Evolutionary conservation across 2,888 invertebrate species (phyloP), one percentile per base, ranked within the genome.

Genomic region (Macrophya annulata): DNA sequence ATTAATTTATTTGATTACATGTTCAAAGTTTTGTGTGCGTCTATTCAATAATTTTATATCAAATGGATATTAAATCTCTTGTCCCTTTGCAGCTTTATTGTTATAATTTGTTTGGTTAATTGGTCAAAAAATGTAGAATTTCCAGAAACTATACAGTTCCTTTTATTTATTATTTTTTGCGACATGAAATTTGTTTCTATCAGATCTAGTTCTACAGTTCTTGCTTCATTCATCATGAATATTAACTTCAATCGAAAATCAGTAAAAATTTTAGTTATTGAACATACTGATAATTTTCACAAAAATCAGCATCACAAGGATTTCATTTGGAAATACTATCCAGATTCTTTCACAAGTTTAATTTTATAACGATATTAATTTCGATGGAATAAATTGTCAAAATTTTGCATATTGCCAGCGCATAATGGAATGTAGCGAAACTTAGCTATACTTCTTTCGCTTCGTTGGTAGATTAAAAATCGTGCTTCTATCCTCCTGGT

Each of bases 391-490:
- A 10, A 25, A 40, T 37, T 21, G 17, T 31, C 15, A 40, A 55
- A 31, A 59, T 55, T 62, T 0, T 40, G 12, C 40, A 62, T n/a
- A 8, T 43, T 31, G 83, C 93, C 93, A 93, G 90, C 91, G 91
- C 85, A 85, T 92, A 93, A 92, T 92, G 85, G 92, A 90, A 84
- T 86, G 87, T 86, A 86, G 88, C 86, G 87, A 85, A 84, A n/a
- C 40, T 82, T 86, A 83, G 87, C 87, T 87, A 83, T 85, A 85
- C 89, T 90, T 91, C 91, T 90, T 90, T 93, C 93, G 92, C 92
- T 89, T 89, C 90, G 92, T 92, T 93, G 93, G 93, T 87, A 93
- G 87, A 93, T 86, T n/a, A 92, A 90, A 88, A 37, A 88, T 92
- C 93, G 90, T 89, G 90, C 88, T 81, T 88, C 31, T 88, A 92